Evolutionary conservation across 1,140 invertebrate species (phyloP).

Genomic region (Dendroctonus ponderosae): DNA sequence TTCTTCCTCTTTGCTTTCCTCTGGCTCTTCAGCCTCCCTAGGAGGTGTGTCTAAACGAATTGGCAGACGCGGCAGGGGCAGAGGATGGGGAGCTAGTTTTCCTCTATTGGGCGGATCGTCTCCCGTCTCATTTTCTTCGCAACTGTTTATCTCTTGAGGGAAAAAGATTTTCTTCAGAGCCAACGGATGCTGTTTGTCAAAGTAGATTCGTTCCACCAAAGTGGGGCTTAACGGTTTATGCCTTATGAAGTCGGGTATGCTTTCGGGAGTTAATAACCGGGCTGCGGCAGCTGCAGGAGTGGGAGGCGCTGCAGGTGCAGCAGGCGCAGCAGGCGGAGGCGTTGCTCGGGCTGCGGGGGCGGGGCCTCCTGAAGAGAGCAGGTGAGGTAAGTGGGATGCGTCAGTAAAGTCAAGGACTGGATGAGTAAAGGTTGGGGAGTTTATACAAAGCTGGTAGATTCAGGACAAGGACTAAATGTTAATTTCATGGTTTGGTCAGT

Average conservation of each 20-base stretch:
- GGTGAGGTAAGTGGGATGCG: background rate
- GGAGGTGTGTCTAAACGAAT: conserved; percentile 23
- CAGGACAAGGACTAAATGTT: background rate
- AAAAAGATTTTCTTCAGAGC: background rate
- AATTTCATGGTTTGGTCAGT: background rate
- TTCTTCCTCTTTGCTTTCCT: conserved; percentile 2
- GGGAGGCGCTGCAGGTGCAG: conserved; percentile 6
- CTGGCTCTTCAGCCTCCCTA: background rate
- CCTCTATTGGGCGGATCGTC: too few species aligned
- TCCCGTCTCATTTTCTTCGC: background rate
- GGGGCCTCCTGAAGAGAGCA: conserved; percentile 16
- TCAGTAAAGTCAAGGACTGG: background rate
- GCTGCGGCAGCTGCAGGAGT: background rate
- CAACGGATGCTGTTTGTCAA: conserved; percentile 3
- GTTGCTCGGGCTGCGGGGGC: conserved; percentile 28
- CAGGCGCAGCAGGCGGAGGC: conserved; percentile 24
- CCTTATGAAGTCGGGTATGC: background rate
- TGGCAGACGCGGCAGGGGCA: background rate
- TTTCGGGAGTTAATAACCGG: background rate
- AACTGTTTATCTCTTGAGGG: background rate
- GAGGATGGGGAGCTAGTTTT: too few species aligned
- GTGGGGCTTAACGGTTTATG: background rate
- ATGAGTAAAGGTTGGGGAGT: background rate
- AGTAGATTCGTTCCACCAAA: conserved; percentile 27
- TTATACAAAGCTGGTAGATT: too few species aligned